phyloP scores from a whole-genome alignment of 2,888 invertebrate species.

The Dynastes tityus region DNA sequence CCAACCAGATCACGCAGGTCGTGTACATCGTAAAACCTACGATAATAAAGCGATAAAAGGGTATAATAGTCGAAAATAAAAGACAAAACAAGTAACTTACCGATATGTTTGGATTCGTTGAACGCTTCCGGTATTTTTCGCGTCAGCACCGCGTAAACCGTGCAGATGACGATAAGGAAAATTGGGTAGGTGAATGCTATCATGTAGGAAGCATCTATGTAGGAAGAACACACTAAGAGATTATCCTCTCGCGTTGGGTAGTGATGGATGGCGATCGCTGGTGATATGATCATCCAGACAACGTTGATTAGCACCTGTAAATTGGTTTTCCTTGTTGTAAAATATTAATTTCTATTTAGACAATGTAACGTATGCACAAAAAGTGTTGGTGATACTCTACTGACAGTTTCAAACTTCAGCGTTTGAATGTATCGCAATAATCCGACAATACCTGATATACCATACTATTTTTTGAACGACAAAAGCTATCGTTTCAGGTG shows the following conservation, averaged over 20 bases:
- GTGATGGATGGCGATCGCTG: slow-evolving; percentile 91
- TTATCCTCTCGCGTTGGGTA: slow-evolving; percentile 94
- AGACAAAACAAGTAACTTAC: slow-evolving; percentile 70
- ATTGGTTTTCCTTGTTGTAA: slow-evolving; percentile 44
- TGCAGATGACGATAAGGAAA: slow-evolving; percentile 91
- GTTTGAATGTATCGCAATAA: too few species aligned
- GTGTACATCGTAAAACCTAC: slow-evolving; percentile 99
- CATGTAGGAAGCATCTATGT: slow-evolving; percentile 94
- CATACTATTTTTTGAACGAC: too few species aligned
- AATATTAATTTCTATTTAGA: too few species aligned
- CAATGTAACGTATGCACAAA: too few species aligned
- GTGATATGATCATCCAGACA: slow-evolving; percentile 93
- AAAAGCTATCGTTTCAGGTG: too few species aligned
- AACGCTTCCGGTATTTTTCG: slow-evolving; percentile 99
- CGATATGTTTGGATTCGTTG: slow-evolving; percentile 98
- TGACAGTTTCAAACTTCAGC: too few species aligned
- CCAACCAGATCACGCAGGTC: slow-evolving; percentile 97
- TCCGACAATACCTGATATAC: too few species aligned
- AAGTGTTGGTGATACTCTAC: too few species aligned
- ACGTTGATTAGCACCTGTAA: slow-evolving; percentile 87
- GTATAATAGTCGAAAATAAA: neutral
- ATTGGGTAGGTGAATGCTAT: slow-evolving; percentile 96
- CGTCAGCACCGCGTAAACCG: slow-evolving; percentile 95
- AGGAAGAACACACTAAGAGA: slow-evolving; percentile 92
- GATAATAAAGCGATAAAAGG: slow-evolving; percentile 50